Conservation (phyloP, 2,797 vertebrate species). For the Lophius americanus region DNA sequence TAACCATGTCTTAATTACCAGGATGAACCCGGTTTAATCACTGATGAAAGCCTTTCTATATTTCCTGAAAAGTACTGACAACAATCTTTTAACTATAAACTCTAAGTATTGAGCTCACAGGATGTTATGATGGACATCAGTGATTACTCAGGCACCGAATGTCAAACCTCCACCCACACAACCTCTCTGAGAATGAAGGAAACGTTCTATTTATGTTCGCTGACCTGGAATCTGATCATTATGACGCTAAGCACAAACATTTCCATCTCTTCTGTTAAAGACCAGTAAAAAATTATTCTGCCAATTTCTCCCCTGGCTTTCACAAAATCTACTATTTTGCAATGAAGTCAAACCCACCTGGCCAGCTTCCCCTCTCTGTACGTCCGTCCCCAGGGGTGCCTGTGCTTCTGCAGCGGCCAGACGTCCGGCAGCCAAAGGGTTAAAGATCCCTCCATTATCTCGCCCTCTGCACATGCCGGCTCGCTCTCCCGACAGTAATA, state of each 20-base stretch:
- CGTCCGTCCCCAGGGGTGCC: constrained; percentile 97
- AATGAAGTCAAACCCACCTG: constrained; percentile 79
- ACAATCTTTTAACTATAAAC: too few species aligned
- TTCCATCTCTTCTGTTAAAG: constrained; percentile 1
- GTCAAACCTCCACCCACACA: neutral
- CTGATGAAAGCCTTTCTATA: too few species aligned
- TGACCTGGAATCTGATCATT: neutral
- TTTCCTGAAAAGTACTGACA: too few species aligned
- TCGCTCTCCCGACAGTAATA: constrained; percentile 98
- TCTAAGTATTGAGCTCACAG: too few species aligned
- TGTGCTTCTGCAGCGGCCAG: constrained; percentile 97
- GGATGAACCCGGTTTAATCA: too few species aligned
- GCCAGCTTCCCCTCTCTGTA: constrained; percentile 97
- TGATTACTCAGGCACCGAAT: neutral
- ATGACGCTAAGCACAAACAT: neutral
- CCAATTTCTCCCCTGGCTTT: too few species aligned
- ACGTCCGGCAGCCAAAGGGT: constrained; percentile 97
- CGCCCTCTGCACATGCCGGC: constrained; percentile 93
- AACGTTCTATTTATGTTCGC: neutral
- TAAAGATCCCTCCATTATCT: constrained; percentile 94
- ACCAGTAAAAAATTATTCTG: neutral
- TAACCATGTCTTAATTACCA: too few species aligned
- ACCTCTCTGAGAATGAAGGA: neutral
- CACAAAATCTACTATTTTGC: neutral
- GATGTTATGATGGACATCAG: neutral